Evolutionary conservation across 2,113 vertebrate genomes (phyloP).

Genomic region (Lota lota): DNA sequence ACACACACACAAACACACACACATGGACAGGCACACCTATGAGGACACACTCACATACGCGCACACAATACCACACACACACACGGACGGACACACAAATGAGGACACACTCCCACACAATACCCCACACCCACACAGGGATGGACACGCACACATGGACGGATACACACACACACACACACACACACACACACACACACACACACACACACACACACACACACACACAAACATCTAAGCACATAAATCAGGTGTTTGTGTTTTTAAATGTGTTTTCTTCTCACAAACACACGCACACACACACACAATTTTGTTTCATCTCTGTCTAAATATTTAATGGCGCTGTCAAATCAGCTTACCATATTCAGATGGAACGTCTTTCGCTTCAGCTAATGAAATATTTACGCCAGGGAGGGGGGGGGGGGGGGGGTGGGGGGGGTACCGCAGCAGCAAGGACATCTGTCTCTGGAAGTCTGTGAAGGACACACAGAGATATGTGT

Average conservation of each 20-base stretch:
- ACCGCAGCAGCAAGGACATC: slow-evolving; percentile 2
- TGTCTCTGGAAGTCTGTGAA: slow-evolving; percentile 24
- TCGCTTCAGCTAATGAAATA: slow-evolving; percentile 31
- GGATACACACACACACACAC: background rate
- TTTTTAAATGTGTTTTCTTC: slow-evolving; percentile 1
- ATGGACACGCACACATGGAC: background rate
- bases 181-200: slow-evolving; percentile 2
- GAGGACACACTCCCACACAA: background rate
- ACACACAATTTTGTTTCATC: background rate
- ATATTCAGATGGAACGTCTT: slow-evolving; percentile 11
- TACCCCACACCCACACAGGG: background rate
- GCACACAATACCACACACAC: background rate
- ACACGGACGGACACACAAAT: background rate
- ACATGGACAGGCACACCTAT: background rate
- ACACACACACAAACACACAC: background rate
- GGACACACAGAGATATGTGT: background rate
- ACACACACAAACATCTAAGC: background rate
- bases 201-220: slow-evolving; percentile 4
- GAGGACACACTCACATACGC: background rate
- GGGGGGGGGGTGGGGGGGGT: too few relatives aligned
- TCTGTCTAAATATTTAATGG: slow-evolving; percentile 47
- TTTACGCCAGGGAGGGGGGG: slow-evolving; percentile 14
- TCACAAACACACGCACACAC: background rate
- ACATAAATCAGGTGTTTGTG: too few relatives aligned
- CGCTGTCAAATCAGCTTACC: slow-evolving; percentile 37